Evolutionary conservation across 2,888 invertebrate genomes (phyloP), one percentile per base, ranked within the genome.

Genomic region (Sisyra nigra): DNA sequence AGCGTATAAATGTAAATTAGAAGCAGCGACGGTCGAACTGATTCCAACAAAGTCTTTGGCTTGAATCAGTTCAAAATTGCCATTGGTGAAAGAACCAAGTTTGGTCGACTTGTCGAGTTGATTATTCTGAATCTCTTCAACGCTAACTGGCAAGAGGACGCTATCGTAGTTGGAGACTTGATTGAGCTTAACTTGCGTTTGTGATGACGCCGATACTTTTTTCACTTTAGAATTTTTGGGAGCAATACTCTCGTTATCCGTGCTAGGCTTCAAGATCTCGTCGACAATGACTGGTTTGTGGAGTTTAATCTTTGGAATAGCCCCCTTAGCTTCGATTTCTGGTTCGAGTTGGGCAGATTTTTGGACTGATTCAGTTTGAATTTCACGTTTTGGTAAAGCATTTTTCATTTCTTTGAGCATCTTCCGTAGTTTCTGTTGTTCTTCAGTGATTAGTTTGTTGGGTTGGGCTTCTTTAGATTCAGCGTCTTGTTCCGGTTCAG

Each of bases 321-420:
- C n/a, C 46, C 53, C 34, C 51, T 48, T 40, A 33, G 41, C 34
- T 41, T 46, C 17, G 17, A 44, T 37, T 41, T 48, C 18, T 40
- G 24, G 6, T 6, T 36, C 15, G n/a, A 15, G 10, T 29, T 47
- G 46, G 34, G 18, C 37, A 24, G 29, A 5, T 48, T 32, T 34
- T 24, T 11, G 24, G 1, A 15, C 3, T 29, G 37, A 17, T 24
- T 44, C 34, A 9, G 34, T 15, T 35, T 32, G 14, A 30, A 33
- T 41, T 41, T 68, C 57, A 50, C 71, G 68, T 54, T 74, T 76
- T 1, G 80, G 78, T 46, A 82, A 60, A 9, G 80, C 80, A 57
- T 81, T 73, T 59, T 80, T 81, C 76, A 81, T 80, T 65, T 81
- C 80, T 53, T 80, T 80, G 48, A 81, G 58, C 72, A 80, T 77